Evolutionary conservation across 2,888 invertebrate genomes (phyloP), one percentile per base, ranked within the genome.

Genomic region (Noctua comes): DNA sequence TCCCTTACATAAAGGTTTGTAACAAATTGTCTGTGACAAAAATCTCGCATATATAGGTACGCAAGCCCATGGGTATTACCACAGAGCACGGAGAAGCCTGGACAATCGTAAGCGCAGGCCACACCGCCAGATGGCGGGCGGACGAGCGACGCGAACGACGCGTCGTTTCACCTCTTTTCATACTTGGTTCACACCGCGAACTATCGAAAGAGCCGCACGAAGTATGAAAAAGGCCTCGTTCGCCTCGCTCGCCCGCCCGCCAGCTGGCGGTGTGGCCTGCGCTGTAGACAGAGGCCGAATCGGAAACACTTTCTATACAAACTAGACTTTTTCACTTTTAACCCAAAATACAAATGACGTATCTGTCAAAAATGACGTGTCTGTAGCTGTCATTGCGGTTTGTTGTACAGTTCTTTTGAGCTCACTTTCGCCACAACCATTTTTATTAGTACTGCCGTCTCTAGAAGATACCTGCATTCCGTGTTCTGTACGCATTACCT

Each of bases 1-100:
- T 51, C 48, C 59, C 24, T 69, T 72, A 83, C 54, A 83, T 73
- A 79, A 84, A 72, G 59, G 69, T 68, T 66, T 68, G 73, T 73
- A 79, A 86, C 76, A 82, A 85, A 85, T 85, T 76, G 87, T 76
- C 73, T 36, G 85, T 87, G 85, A 85, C 85, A 85, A 77, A 85
- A 81, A 85, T 85, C 73, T 87, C 64, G 68, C 70, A 68, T 83
- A 68, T 72, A 80, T 77, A 87, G 68, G 70, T 83, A 57, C 8
- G 64, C 64, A 71, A 87, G 72, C 62, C 73, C 54, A 85, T 85
- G 87, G 68, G 36, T 79, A 79, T 83, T 84, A 86, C 87, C 76
- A 43, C 4, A 66, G 66, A 66, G n/a, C n/a, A 66, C 16, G n/a
- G n/a, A n/a, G 8, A n/a, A 1, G 40, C 8, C n/a, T n/a, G 2